Evolutionary conservation across 1,140 invertebrate genomes (phyloP).

Genomic region (Laupala kohalensis): DNA sequence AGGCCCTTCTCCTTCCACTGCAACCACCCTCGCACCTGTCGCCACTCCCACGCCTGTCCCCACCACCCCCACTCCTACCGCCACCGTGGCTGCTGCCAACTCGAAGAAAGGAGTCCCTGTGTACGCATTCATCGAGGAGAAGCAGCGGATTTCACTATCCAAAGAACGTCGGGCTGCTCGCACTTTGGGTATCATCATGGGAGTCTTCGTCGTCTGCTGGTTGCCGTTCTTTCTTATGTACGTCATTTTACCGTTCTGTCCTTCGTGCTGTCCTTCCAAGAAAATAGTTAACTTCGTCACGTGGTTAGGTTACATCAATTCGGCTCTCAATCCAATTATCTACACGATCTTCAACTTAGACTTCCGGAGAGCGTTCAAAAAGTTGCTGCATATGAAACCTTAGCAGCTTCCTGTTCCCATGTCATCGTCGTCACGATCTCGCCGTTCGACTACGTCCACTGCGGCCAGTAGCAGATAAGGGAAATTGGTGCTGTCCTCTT

Average conservation of each 20-base stretch:
- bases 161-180: constrained; percentile 83
- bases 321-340: constrained; percentile 91
- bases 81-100: background rate
- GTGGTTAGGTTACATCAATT: constrained; percentile 97
- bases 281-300: constrained; percentile 79
- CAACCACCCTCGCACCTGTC: constrained; percentile 15
- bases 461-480: background rate
- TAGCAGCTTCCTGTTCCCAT: background rate
- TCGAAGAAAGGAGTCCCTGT: constrained; percentile 35
- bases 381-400: constrained; percentile 49
- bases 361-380: constrained; percentile 86
- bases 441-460: background rate
- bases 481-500: too few species aligned
- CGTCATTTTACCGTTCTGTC: constrained; percentile 78
- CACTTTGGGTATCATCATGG: constrained; percentile 87
- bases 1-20: background rate
- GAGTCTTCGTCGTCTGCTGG: constrained; percentile 93
- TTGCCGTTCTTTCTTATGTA: constrained; percentile 94
- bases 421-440: background rate
- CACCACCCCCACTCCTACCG: background rate
- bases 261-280: constrained; percentile 57
- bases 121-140: constrained; percentile 85
- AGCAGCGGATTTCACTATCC: constrained; percentile 82
- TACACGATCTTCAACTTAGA: constrained; percentile 97
- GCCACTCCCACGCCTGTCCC: constrained; percentile 23